Conservation (phyloP, 2,888 invertebrate species). For the Drosophila atroscutellata region DNA sequence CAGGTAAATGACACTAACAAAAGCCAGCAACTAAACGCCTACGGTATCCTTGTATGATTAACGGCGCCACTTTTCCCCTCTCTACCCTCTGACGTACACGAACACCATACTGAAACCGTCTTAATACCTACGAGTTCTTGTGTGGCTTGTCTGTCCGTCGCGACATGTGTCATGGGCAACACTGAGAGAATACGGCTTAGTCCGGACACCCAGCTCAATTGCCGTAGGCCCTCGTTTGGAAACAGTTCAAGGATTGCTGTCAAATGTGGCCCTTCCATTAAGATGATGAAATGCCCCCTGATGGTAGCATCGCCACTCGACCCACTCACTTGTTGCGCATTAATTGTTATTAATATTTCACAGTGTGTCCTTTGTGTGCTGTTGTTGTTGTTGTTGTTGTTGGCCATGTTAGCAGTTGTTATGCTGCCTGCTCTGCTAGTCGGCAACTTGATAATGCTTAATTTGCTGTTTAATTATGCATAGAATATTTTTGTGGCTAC, state of each 20-base stretch:
- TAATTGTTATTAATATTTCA: constrained; percentile 78
- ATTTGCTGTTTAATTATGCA: constrained; percentile 75
- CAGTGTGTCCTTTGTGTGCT: constrained; percentile 21
- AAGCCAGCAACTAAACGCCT: constrained; percentile 43
- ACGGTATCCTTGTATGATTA: constrained; percentile 10
- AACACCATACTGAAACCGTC: constrained; percentile 9
- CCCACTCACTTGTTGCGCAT: constrained; percentile 71
- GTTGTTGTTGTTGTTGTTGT: constrained; percentile 6
- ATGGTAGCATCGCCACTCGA: constrained; percentile 10
- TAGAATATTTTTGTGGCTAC: constrained; percentile 43
- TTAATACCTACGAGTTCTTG: constrained; percentile 21
- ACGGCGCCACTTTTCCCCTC: neutral
- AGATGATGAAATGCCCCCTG: constrained; percentile 71
- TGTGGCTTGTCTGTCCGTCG: constrained; percentile 23
- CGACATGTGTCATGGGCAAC: constrained; percentile 46
- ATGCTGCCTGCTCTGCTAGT: constrained; percentile 5
- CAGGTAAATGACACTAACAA: constrained; percentile 24
- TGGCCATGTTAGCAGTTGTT: constrained; percentile 9
- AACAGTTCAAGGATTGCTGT: constrained; percentile 50
- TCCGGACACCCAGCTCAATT: constrained; percentile 10
- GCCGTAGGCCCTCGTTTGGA: constrained; percentile 12
- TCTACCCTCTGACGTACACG: neutral
- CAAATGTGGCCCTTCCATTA: constrained; percentile 50
- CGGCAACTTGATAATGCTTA: constrained; percentile 63
- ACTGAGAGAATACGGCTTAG: constrained; percentile 29